Conservation (phyloP, 1,140 invertebrate species). For the Drosophila nigrodunni region DNA sequence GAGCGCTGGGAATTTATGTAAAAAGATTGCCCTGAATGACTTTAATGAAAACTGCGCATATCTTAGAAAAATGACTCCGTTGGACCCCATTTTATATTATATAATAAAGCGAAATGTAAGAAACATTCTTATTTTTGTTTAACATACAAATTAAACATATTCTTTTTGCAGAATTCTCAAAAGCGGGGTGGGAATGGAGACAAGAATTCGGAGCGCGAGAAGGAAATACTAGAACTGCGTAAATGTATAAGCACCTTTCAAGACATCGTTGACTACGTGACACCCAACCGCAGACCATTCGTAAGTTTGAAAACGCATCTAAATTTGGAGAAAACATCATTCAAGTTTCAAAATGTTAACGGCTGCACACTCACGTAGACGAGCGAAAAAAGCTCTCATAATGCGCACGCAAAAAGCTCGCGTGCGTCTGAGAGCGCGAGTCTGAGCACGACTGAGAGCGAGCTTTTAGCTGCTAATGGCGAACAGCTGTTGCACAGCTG, state of each 20-base stretch:
- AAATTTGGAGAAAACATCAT: background rate
- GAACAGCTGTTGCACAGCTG: slow-evolving; percentile 53
- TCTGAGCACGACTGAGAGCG: background rate
- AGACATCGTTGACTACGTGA: slow-evolving; percentile 36
- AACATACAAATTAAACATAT: background rate
- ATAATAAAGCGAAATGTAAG: background rate
- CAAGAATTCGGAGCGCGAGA: background rate
- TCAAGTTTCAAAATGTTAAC: slow-evolving; percentile 29
- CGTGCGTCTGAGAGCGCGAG: background rate
- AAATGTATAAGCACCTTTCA: slow-evolving; percentile 29
- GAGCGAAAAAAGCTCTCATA: slow-evolving; percentile 13
- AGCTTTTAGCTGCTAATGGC: slow-evolving; percentile 29
- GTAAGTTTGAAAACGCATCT: slow-evolving; percentile 30
- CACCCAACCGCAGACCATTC: slow-evolving; percentile 25
- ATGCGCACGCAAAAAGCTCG: slow-evolving; percentile 15
- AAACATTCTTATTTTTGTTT: background rate
- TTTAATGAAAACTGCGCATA: background rate
- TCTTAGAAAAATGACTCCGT: background rate
- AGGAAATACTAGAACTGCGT: slow-evolving; percentile 21
- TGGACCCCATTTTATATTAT: background rate
- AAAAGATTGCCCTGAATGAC: background rate
- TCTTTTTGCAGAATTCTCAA: background rate
- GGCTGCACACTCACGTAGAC: slow-evolving; percentile 18
- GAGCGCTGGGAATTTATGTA: background rate
- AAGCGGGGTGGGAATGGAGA: background rate